Base-by-base conservation (phyloP, 2,797 vertebrate species). In the Darevskia nairensis region DNA sequence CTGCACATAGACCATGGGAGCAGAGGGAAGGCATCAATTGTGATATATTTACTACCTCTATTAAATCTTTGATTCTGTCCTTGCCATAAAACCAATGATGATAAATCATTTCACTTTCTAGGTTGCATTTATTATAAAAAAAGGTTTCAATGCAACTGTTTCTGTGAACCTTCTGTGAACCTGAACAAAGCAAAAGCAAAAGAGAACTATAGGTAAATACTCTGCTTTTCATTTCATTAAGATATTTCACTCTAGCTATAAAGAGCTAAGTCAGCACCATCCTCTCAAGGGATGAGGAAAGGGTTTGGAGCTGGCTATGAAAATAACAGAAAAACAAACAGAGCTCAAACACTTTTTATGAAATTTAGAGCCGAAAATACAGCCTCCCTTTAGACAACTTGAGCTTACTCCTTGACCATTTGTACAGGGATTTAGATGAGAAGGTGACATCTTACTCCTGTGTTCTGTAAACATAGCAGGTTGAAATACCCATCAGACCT, bases 51-150 rank as follows among this genome's bases (percentile, higher is more conserved):
- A 69, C 44, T 85, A n/a, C 25, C 23, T 41, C 44, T 77, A 77
- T 77, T 59, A 59, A 55, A 86, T 69, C 59, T 86, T 77, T 90
- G 39, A 84, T 79, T 71, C 55, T 82, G 8, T 82, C 23, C 61
- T 80, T 82, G 46, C 21, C 64, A 69, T 84, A 87, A 80, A 90
- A 81, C 25, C 17, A 80, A 59, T 61, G 69, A 85, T 71, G 50
- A 71, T 85, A 82, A 88, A 90, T 88, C 72, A 81, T 85, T 71
- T 87, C 23, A 82, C 64, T 61, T 76, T 85, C 32, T 78, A 87
- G 13, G 50, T 32, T 78, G 64, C 64, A 77, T 46, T 80, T 35
- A 76, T 76, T 64, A 61, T 55, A 55, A 55, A 55, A 46, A 84
- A 84, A 41, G 25, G n/a, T 41, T 79, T 79, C 25, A 83, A 23